Base-by-base conservation (phyloP, 2,888 invertebrate species). In the Orchesella flavescens region DNA sequence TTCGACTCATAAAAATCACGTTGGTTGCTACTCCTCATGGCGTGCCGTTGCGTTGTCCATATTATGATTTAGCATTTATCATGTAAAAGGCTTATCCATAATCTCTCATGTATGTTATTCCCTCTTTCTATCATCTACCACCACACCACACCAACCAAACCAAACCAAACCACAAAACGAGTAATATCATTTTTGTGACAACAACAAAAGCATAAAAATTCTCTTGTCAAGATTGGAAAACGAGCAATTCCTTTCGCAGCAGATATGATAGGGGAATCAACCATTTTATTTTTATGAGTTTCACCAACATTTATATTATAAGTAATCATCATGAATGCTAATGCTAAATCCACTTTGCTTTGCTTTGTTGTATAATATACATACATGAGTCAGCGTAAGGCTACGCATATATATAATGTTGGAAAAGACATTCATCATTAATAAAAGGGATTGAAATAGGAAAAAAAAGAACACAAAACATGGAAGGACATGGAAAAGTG, bases 211-310 rank as follows among this genome's bases (percentile, higher is more conserved):
- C 65, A 53, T 68, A 68, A 68, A 68, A 68, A 12, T 21, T 65
- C 34, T n/a, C 66, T 53, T 68, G 53, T 49, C 49, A 46, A 68
- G 68, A 68, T 68, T 68, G 53, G 68, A 68, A 68, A 68, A 68
- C 68, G 46, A 68, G 49, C 68, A 23, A 49, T 68, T 68, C 23
- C 2, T 12, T 19, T 59, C 21, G 10, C 2, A 34, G 34, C 12
- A 49, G 49, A 49, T n/a, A 12, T 49, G 2, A 49, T 12, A 49
- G 49, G n/a, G 49, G 12, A n/a, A 49, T 15, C 12, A 49, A 12
- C 12, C 49, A 34, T 34, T 34, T 34, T 49, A 12, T 15, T 49
- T 49, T 49, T 49, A 49, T 49, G 49, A 7, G 49, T 12, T 34
- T 34, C 34, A 34, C 34, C 34, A 34, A 34, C 34, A 34, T 34